These are phyloP conservation scores for Drosophila infuscata DNA, from an alignment of 2,888 invertebrate species.

Conservation along the genomic window DNA sequence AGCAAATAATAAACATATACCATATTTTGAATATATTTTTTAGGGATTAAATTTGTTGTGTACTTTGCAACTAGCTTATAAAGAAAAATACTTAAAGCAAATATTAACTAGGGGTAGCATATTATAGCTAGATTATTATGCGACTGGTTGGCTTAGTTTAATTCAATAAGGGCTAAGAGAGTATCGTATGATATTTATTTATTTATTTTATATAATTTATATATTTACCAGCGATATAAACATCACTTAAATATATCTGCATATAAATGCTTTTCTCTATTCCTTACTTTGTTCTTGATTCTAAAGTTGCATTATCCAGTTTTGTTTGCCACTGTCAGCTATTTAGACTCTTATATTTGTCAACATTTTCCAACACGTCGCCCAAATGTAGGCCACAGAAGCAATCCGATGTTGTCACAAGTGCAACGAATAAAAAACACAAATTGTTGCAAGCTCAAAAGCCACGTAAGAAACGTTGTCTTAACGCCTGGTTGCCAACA, in stretches of 20 bases:
- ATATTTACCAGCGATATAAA: accelerated
- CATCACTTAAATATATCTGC: background rate
- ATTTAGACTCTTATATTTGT: constrained; percentile 13
- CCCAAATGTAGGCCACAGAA: constrained; percentile 26
- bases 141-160: background rate
- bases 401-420: constrained; percentile 24
- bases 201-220: background rate
- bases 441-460: constrained; percentile 20
- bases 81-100: background rate
- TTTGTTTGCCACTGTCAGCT: background rate
- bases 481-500: constrained; percentile 44
- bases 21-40: background rate
- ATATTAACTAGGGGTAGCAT: background rate
- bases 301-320: background rate
- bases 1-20: background rate
- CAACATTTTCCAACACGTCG: constrained; percentile 14
- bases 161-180: background rate
- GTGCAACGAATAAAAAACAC: constrained; percentile 13
- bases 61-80: background rate
- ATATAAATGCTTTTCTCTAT: background rate
- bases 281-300: too few relatives aligned
- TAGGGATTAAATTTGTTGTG: background rate
- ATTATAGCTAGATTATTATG: background rate
- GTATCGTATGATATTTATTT: background rate
- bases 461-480: constrained; percentile 40